phyloP scores from a whole-genome alignment of 2,113 vertebrate genomes.

The Paramormyrops kingsleyae region DNA sequence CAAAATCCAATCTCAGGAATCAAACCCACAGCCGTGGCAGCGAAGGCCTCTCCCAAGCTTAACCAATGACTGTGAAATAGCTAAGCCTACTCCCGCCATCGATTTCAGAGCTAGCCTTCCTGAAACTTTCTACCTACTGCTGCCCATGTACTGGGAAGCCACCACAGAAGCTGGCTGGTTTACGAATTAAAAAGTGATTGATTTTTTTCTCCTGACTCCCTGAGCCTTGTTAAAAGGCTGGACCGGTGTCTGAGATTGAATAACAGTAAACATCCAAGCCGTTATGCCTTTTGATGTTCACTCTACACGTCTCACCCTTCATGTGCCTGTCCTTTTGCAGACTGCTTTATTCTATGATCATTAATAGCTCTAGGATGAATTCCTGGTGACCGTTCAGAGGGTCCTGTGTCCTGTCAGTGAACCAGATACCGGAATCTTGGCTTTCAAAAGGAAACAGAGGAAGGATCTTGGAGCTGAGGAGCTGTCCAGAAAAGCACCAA shows the following conservation, averaged over 20 bases:
- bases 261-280: constrained; percentile 30
- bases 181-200: constrained; percentile 33
- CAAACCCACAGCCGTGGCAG: not conserved
- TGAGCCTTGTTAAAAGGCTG: constrained; percentile 35
- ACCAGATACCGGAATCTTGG: not conserved
- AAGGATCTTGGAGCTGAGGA: not conserved
- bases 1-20: not conserved
- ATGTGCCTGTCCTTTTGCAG: not conserved
- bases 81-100: not conserved
- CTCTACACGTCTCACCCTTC: not conserved
- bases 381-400: constrained; percentile 22
- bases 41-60: not conserved
- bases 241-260: constrained; percentile 34
- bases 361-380: not conserved
- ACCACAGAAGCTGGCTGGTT: constrained; percentile 12
- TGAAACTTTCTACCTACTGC: not conserved
- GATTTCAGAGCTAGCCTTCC: not conserved
- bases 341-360: not conserved
- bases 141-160: not conserved
- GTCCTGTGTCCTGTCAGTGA: constrained; percentile 29
- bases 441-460: not conserved
- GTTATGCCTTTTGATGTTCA: constrained; percentile 19
- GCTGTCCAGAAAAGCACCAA: not conserved
- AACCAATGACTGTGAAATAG: not conserved
- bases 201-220: constrained; percentile 36